phyloP scores from a whole-genome alignment of 1,140 invertebrate species.

The Palaemon carinicauda region DNA sequence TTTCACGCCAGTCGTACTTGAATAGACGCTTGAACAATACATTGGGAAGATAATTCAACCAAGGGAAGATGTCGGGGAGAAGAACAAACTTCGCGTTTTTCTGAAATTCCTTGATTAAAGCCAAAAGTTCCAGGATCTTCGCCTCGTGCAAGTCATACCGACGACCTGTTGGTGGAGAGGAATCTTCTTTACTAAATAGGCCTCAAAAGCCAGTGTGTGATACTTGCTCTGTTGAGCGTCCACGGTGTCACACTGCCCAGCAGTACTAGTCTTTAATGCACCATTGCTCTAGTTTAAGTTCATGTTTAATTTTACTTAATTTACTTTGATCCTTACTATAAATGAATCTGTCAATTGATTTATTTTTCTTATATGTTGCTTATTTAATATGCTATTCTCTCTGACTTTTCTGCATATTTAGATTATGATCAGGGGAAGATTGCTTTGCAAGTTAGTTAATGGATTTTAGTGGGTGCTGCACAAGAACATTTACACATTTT shows the following conservation, averaged over 20 bases:
- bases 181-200: background rate
- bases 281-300: no score
- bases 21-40: background rate
- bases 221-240: background rate
- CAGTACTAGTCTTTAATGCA: no score
- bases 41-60: constrained; percentile 5
- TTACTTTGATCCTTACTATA: no score
- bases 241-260: background rate
- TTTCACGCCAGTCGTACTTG: background rate
- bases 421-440: no score
- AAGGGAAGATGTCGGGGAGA: constrained; percentile 28
- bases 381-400: no score
- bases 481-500: no score
- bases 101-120: constrained; percentile 8
- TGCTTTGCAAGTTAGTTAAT: no score
- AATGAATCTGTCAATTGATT: no score
- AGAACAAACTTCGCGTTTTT: background rate
- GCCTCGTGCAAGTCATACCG: constrained; percentile 34
- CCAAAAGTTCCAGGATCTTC: background rate
- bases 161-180: background rate
- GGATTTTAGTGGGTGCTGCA: no score
- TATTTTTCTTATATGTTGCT: no score
- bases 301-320: no score
- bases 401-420: no score
- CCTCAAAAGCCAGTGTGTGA: background rate